These are phyloP conservation scores for Actinia equina DNA, from an alignment of 64 coral and sea anemone genomes.

Conservation along the genomic window DNA sequence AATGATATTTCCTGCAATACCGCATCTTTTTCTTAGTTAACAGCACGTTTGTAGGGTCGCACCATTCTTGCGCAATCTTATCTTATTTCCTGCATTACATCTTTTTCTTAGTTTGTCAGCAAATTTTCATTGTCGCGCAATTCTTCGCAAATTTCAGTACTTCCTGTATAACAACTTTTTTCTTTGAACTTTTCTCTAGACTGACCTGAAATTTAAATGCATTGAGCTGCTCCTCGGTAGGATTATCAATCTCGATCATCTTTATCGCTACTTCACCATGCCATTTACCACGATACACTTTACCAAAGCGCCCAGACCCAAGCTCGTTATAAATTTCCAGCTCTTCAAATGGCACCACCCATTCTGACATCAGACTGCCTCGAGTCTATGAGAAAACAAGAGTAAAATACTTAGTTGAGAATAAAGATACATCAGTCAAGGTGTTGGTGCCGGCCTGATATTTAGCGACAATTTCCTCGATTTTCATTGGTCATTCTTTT, in stretches of 20 bases:
- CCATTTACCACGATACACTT: slow-evolving; percentile 90
- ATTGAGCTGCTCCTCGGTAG: slow-evolving; percentile 84
- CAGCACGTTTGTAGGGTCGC: too few relatives aligned
- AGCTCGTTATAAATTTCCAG: slow-evolving; percentile 57
- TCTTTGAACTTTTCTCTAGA: not conserved
- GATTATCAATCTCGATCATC: slow-evolving; percentile 96
- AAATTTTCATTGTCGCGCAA: too few relatives aligned
- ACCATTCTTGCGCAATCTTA: too few relatives aligned
- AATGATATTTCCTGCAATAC: too few relatives aligned
- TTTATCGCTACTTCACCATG: slow-evolving; percentile 97
- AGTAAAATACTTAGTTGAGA: not conserved
- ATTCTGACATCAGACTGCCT: slow-evolving; percentile 92
- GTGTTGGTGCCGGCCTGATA: too few relatives aligned
- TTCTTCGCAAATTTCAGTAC: too few relatives aligned
- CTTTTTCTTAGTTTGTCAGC: too few relatives aligned
- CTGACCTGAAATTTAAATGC: slow-evolving; percentile 96
- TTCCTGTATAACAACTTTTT: too few relatives aligned
- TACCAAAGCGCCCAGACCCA: slow-evolving; percentile 85
- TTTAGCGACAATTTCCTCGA: too few relatives aligned
- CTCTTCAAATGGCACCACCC: slow-evolving; percentile 84
- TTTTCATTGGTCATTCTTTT: too few relatives aligned
- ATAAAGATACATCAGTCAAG: not conserved
- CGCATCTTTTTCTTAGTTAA: too few relatives aligned
- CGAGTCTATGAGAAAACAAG: slow-evolving; percentile 47
- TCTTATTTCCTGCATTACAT: too few relatives aligned